phyloP scores from a whole-genome alignment of 30 jellyfish, hydroid and myxozoan genomes.

The Morbakka virulenta region DNA sequence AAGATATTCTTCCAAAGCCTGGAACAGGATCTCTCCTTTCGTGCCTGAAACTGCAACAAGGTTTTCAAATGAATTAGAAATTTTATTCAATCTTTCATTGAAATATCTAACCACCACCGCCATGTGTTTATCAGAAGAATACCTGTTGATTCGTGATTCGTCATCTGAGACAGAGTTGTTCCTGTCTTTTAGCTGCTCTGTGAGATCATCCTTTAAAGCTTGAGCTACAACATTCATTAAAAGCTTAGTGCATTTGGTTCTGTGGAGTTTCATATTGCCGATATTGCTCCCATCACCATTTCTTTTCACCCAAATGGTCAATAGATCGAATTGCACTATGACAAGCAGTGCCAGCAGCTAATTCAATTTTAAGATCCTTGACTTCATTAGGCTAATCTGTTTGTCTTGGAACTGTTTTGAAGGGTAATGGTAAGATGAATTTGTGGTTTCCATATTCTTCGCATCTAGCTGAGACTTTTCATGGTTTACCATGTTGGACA shows the following conservation, averaged over 20 bases:
- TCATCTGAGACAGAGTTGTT: background rate
- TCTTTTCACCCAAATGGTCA: no score
- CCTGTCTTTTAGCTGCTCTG: background rate
- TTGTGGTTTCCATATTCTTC: background rate
- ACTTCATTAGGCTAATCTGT: background rate
- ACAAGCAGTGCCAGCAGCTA: slow-evolving; percentile 19
- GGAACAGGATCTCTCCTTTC: no score
- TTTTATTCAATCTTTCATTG: background rate
- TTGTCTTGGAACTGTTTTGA: background rate
- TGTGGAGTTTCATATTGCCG: no score
- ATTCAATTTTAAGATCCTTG: slow-evolving; percentile 12
- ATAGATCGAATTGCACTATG: no score
- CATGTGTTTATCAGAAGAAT: background rate
- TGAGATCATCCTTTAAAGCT: background rate
- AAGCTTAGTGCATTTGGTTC: no score
- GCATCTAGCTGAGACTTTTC: slow-evolving; percentile 9
- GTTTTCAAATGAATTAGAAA: background rate
- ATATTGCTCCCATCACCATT: no score
- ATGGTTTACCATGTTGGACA: slow-evolving; percentile 17
- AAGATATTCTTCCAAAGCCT: no score
- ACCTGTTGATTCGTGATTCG: background rate
- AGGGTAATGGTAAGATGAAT: background rate
- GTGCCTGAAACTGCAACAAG: slow-evolving; percentile 7
- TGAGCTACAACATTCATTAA: slow-evolving; percentile 29
- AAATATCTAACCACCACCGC: no score